phyloP scores from a whole-genome alignment of 2,888 invertebrate species.

The Sesia bembeciformis region DNA sequence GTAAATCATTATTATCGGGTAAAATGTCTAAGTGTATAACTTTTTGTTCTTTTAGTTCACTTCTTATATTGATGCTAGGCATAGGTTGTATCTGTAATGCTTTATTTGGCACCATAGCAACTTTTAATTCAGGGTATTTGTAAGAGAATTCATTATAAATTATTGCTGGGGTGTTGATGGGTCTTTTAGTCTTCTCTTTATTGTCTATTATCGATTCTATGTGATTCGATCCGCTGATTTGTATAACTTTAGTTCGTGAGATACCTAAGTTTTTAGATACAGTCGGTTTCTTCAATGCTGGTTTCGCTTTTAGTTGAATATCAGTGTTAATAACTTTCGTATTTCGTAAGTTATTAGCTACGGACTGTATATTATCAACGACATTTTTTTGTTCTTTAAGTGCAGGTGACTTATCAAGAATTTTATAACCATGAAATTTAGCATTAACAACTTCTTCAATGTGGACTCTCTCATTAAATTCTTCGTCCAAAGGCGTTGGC shows the following conservation, averaged over 20 bases:
- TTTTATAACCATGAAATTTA: conserved; percentile 61
- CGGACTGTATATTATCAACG: conserved; percentile 6
- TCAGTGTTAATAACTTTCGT: conserved; percentile 11
- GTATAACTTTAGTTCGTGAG: conserved; percentile 39
- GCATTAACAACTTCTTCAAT: conserved; percentile 65
- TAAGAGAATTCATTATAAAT: conserved; percentile 49
- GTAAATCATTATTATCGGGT: conserved; percentile 30
- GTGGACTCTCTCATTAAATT: conserved; percentile 64
- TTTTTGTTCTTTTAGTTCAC: conserved; percentile 62
- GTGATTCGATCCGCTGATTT: conserved; percentile 36
- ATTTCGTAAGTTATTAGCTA: conserved; percentile 14
- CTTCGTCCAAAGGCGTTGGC: conserved; percentile 57
- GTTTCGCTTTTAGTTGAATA: conserved; percentile 25
- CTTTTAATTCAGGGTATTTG: conserved; percentile 35
- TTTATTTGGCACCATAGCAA: conserved; percentile 18
- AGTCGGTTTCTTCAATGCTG: conserved; percentile 21
- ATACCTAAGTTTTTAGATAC: conserved; percentile 35
- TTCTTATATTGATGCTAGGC: conserved; percentile 68
- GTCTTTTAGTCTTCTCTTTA: conserved; percentile 26
- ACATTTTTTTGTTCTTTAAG: conserved; percentile 13
- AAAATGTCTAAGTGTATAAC: conserved; percentile 65
- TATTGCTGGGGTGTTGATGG: conserved; percentile 28
- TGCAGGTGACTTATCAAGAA: conserved; percentile 27
- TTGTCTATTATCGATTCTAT: conserved; percentile 22
- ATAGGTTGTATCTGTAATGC: conserved; percentile 55